Conservation (phyloP, 2,888 invertebrate species). For the Belgica antarctica region DNA sequence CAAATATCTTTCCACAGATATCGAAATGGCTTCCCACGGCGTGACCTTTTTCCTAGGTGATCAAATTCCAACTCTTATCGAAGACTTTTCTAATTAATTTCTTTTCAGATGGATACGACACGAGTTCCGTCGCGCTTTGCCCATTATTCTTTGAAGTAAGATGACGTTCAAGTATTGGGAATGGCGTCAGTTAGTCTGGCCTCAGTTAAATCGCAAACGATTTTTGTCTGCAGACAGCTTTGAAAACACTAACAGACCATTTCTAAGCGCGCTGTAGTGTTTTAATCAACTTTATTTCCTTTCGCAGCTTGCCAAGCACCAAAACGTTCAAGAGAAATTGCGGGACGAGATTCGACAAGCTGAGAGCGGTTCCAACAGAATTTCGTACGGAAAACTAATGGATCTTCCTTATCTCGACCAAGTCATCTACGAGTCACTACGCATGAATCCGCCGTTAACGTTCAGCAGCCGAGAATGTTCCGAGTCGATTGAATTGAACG, state of each 20-base stretch:
- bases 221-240: too few relatives aligned
- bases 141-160: conserved; percentile 47
- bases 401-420: conserved; percentile 50
- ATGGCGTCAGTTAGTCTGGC: too few relatives aligned
- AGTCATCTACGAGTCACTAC: conserved; percentile 47
- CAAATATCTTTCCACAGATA: conserved; percentile 30
- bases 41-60: conserved; percentile 48
- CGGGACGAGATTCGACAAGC: conserved; percentile 48
- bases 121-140: conserved; percentile 48
- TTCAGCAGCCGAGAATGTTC: conserved; percentile 28
- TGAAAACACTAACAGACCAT: not conserved
- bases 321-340: conserved; percentile 48
- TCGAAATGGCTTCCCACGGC: conserved; percentile 48
- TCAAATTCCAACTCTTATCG: not conserved
- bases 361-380: conserved; percentile 45
- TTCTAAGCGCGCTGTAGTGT: not conserved
- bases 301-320: conserved; percentile 47
- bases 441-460: conserved; percentile 26
- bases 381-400: conserved; percentile 48
- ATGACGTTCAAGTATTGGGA: too few relatives aligned
- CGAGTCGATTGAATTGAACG: conserved; percentile 3
- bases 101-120: conserved; percentile 49
- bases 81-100: not conserved
- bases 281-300: conserved; percentile 10
- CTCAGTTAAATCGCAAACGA: too few relatives aligned